Percentiles rank a stretch among this genome's conserved stretches.
Conservation (phyloP, 2,797 vertebrate species). For the Myiotriccus ornatus region DNA sequence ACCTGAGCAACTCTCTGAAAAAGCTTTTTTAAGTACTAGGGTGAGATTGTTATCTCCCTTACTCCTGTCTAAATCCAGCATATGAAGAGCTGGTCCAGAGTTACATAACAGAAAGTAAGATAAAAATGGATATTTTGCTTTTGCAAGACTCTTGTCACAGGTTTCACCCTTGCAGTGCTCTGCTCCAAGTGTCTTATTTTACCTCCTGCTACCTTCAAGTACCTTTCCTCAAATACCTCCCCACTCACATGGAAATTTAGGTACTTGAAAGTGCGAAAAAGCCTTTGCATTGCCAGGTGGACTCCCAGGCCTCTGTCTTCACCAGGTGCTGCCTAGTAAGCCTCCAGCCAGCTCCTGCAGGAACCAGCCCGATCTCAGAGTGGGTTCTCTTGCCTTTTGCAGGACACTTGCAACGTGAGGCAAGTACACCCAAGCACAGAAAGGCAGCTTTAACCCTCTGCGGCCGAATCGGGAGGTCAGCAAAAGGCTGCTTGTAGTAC, state of each 20-base stretch:
- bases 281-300: neutral
- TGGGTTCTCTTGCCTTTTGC: slow-evolving; percentile 32
- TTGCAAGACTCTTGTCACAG: neutral
- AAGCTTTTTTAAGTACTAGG: neutral
- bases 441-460: slow-evolving; percentile 59
- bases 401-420: neutral
- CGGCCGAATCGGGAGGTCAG: slow-evolving; percentile 5
- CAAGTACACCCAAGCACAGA: neutral
- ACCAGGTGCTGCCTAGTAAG: neutral
- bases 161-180: neutral
- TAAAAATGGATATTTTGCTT: neutral
- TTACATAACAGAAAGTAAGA: neutral
- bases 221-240: neutral
- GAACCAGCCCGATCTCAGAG: slow-evolving; percentile 31
- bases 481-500: neutral
- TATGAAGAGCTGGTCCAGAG: neutral
- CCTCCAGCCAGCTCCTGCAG: slow-evolving; percentile 4
- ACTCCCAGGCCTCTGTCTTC: neutral
- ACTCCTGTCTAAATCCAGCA: neutral
- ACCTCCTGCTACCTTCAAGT: neutral
- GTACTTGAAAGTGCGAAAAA: neutral
- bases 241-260: neutral
- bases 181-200: neutral
- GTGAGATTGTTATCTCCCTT: neutral
- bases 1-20: neutral